Base-by-base conservation (phyloP, 2,888 invertebrate genomes). In the Apeira syringaria region DNA sequence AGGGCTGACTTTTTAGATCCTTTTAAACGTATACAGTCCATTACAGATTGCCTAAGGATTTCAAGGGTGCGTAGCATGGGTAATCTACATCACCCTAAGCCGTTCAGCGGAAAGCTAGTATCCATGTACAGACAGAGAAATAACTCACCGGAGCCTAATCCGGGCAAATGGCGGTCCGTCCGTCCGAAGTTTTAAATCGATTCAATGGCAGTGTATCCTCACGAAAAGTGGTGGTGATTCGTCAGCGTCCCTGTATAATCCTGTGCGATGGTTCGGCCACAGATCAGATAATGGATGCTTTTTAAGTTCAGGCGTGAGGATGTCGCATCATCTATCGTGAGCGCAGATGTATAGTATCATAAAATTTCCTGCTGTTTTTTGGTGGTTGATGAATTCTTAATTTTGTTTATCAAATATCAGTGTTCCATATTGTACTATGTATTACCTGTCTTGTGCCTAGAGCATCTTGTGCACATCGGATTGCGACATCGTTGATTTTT, bases 201-300 rank as follows among this genome's bases (percentile, higher is more conserved):
- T 83, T 80, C 75, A 78, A 81, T 75, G 75, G 76, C 74, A 61
- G 53, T 82, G 53, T 82, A 83, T 80, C 80, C 79, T 70, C 74
- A 70, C 74, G 78, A 73, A 66, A 68, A 78, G 76, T 72, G 67
- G 64, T 67, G 64, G 80, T 80, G 76, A 87, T 87, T 77, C 82
- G 83, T 87, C 86, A 86, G 84, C 77, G 88, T 86, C 86, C 64
- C 69, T 67, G 72, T 78, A 79, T 87, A 87, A 87, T 85, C 84
- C 85, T 68, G 69, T 71, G 77, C 78, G 29, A 38, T 82, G 83
- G 81, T 83, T 85, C 85, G 82, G 80, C 73, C 64, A 20, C 20
- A 20, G 20, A 7, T 15, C 4, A 15, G 15, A 20, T 20, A 20
- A 7, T 20, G 7, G 7, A 20, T 20, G 7, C 7, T 20, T 5